These are phyloP conservation scores for Macropis europaea DNA, from an alignment of 2,888 invertebrate genomes.

Conservation along the genomic window DNA sequence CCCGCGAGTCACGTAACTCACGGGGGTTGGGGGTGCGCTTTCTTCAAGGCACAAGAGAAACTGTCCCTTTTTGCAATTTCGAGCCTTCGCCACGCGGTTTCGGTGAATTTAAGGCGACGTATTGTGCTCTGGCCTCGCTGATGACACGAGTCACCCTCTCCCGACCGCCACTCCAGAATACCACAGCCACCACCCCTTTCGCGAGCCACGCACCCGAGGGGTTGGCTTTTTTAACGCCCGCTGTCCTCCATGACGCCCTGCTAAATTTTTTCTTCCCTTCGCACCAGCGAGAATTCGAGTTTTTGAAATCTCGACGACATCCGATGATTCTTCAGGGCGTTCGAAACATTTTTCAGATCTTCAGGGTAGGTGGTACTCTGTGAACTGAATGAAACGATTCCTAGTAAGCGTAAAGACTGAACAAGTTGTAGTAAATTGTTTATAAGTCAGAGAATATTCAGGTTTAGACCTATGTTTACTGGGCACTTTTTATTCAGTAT, in stretches of 20 bases:
- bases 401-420: too few relatives aligned
- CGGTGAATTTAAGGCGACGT: conserved; percentile 31
- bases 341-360: too few relatives aligned
- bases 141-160: conserved; percentile 49
- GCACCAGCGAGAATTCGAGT: too few relatives aligned
- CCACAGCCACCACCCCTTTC: conserved; percentile 48
- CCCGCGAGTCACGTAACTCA: background rate
- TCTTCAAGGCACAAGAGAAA: conserved; percentile 12
- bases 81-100: conserved; percentile 24
- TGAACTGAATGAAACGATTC: too few relatives aligned
- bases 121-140: conserved; percentile 35
- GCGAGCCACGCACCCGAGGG: conserved; percentile 39
- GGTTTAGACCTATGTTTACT: too few relatives aligned
- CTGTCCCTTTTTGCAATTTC: conserved; percentile 26
- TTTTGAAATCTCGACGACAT: too few relatives aligned
- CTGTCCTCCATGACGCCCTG: conserved; percentile 40
- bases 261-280: too few relatives aligned
- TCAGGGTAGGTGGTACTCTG: too few relatives aligned
- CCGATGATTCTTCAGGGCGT: too few relatives aligned
- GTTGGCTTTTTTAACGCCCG: conserved; percentile 24
- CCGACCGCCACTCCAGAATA: conserved; percentile 47
- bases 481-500: too few relatives aligned
- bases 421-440: too few relatives aligned
- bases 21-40: background rate
- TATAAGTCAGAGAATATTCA: too few relatives aligned